phyloP scores from a whole-genome alignment of 2,888 invertebrate species.

The Campoplex nolae region DNA sequence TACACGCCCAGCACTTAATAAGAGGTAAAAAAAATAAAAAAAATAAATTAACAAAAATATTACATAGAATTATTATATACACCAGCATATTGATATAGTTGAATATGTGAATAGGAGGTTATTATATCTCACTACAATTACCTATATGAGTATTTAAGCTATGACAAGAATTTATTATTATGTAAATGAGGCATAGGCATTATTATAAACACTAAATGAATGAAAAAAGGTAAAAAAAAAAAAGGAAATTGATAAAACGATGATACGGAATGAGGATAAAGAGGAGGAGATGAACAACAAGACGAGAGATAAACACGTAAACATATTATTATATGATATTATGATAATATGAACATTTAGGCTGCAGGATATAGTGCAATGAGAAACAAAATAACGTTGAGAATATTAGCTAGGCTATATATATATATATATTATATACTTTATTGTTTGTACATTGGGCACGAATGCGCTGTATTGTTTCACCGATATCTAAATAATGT shows the following conservation, averaged over 20 bases:
- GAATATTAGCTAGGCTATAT: constrained; percentile 72
- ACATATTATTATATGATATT: constrained; percentile 65
- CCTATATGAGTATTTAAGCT: constrained; percentile 79
- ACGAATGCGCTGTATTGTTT: constrained; percentile 80
- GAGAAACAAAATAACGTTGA: constrained; percentile 76
- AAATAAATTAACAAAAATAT: constrained; percentile 63
- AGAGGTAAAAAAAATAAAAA: neutral
- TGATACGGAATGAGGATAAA: constrained; percentile 28
- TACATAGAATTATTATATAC: constrained; percentile 81
- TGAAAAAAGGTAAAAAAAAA: constrained; percentile 48
- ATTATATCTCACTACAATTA: constrained; percentile 78
- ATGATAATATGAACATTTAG: constrained; percentile 70
- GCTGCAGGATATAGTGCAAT: constrained; percentile 76
- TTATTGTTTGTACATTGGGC: constrained; percentile 81
- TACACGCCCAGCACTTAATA: neutral
- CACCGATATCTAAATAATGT: constrained; percentile 75
- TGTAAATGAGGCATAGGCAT: constrained; percentile 79
- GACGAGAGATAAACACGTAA: constrained; percentile 58
- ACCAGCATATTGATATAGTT: constrained; percentile 82
- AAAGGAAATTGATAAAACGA: constrained; percentile 30
- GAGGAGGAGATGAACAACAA: constrained; percentile 20
- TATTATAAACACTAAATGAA: constrained; percentile 70
- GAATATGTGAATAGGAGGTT: constrained; percentile 82
- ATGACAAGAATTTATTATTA: constrained; percentile 78
- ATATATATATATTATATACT: constrained; percentile 64